Conservation (phyloP, 2,113 vertebrate genomes). For the Hoplias malabaricus region DNA sequence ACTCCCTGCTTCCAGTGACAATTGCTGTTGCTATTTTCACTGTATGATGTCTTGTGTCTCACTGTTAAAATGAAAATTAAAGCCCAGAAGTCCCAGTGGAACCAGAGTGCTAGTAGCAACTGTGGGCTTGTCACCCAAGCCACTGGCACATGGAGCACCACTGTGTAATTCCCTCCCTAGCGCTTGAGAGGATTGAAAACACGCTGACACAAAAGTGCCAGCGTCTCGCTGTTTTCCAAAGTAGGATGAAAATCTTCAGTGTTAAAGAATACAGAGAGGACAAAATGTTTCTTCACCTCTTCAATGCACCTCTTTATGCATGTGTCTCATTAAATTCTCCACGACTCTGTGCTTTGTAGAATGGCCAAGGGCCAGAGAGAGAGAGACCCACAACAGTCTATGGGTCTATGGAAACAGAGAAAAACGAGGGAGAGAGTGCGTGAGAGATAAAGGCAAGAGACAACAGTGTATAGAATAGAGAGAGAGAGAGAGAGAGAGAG, state of each 20-base stretch:
- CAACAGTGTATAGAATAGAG: too few species aligned
- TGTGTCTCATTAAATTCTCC: neutral
- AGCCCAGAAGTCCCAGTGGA: neutral
- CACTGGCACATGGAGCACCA: neutral
- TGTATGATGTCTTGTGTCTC: neutral
- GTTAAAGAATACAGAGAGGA: neutral
- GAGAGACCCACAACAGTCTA: too few species aligned
- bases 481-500: too few species aligned
- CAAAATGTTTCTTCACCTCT: neutral
- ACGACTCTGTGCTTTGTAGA: neutral
- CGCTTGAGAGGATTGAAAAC: constrained; percentile 5
- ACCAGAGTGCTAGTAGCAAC: neutral
- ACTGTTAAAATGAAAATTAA: neutral
- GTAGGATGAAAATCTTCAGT: neutral
- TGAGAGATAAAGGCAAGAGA: too few species aligned
- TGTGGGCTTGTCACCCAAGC: neutral
- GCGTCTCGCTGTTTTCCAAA: neutral
- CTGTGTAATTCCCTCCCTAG: neutral
- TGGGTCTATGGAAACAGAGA: too few species aligned
- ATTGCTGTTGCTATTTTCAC: neutral
- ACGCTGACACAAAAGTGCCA: neutral
- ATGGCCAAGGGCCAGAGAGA: neutral
- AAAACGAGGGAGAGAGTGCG: too few species aligned
- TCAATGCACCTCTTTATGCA: neutral
- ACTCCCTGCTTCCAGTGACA: neutral